Base-by-base conservation (phyloP, 2,113 vertebrate species). In the Scalopus aquaticus region DNA sequence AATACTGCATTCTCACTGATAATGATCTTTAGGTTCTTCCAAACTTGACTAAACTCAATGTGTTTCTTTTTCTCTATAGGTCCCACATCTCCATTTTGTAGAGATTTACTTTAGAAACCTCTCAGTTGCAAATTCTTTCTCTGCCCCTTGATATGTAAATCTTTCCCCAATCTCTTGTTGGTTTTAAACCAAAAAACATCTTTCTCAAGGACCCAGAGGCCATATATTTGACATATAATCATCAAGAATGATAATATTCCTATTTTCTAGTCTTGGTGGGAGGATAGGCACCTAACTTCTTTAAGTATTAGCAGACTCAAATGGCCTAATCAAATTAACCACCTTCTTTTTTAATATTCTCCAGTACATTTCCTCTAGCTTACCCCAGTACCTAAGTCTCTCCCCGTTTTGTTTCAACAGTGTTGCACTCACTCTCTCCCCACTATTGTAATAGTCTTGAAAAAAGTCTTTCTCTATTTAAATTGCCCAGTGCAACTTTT, bases 121-220 rank as follows among this genome's bases (percentile, higher is more conserved):
- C 73, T 46, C 56, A 37, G 24, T 58, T 79, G 3, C 78, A 80
- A 72, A 90, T 72, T 90, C 12, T 94, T 72, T 90, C 12, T 94
- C 42, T n/a, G 49, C 9, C 13, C 6, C 76, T 73, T 80, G 74
- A 74, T 46, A 65, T 46, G 16, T 80, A 54, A 86, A 44, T 79
- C 28, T 54, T 62, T 49, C 58, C 72, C 51, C 20, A 54, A 5
- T 24, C 19, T 86, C 37, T 91, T 86, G 19, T 30, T 46, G 73
- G 24, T 58, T 78, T 93, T 80, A 77, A 64, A 85, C 17, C 4
- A 5, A 64, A 8, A 32, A 73, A 73, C 46, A 5, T 58, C n/a
- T 94, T 90, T 77, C 37, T 91, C 39, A 65, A 87, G 35, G 46
- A 80, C 74, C 17, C 67, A 26, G 37, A 8, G 72, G 24, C 22